Percentiles rank a stretch among this genome's conserved stretches.
Conservation (phyloP, 2,113 vertebrate genomes). For the Microcebus jonahi region DNA sequence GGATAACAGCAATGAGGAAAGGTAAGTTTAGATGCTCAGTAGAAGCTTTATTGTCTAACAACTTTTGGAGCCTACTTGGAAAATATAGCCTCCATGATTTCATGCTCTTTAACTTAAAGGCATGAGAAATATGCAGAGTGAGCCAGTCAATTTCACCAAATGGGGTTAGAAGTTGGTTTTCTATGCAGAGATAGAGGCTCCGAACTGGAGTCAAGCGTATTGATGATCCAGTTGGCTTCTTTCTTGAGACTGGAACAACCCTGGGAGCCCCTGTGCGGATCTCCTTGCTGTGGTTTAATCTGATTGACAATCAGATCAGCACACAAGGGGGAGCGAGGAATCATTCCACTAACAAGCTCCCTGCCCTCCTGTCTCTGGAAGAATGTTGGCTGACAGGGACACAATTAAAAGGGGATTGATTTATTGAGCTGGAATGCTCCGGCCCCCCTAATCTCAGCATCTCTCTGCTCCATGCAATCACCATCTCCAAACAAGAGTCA, state of each 20-base stretch:
- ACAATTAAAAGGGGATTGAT: slow-evolving; percentile 74
- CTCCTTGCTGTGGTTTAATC: neutral
- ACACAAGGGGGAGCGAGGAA: slow-evolving; percentile 36
- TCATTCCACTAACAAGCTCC: slow-evolving; percentile 48
- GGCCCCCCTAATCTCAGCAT: slow-evolving; percentile 60
- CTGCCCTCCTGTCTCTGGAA: slow-evolving; percentile 57
- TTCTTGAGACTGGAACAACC: neutral
- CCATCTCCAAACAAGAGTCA: slow-evolving; percentile 67
- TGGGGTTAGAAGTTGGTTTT: neutral
- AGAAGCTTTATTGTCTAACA: neutral
- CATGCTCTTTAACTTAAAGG: neutral
- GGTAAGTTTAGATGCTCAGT: neutral
- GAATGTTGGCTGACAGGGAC: slow-evolving; percentile 64
- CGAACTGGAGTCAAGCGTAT: neutral
- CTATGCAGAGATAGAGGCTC: neutral
- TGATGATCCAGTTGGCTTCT: neutral
- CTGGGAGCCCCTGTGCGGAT: neutral
- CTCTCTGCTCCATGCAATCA: slow-evolving; percentile 57
- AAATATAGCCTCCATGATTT: neutral
- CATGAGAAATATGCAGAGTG: neutral
- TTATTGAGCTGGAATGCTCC: slow-evolving; percentile 71
- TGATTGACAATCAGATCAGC: slow-evolving; percentile 37
- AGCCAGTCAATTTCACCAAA: neutral
- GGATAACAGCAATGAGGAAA: neutral
- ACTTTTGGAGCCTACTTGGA: neutral